Conservation (phyloP, 2,113 vertebrate genomes). For the Micronycteris hirsuta region DNA sequence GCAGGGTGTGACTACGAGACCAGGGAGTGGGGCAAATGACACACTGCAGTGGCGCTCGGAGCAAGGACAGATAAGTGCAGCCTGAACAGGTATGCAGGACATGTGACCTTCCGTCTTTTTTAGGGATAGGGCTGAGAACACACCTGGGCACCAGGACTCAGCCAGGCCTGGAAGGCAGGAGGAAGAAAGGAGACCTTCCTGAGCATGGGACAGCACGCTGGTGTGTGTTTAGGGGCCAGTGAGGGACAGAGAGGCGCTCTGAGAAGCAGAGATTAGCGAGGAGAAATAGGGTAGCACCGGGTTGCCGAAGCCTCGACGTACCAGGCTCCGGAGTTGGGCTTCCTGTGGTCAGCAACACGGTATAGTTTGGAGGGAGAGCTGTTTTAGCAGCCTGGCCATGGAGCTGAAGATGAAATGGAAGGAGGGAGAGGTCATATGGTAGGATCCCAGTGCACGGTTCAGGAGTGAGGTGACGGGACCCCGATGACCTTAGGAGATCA, state of each 20-base stretch:
- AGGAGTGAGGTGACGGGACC: neutral
- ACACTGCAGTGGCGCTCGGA: neutral
- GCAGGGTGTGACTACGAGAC: neutral
- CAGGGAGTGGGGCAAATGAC: neutral
- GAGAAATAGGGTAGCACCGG: neutral
- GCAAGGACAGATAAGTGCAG: neutral
- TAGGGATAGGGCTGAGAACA: neutral
- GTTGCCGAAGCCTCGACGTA: too few relatives aligned
- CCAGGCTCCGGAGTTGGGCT: neutral
- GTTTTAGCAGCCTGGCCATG: neutral
- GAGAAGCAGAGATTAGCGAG: too few relatives aligned
- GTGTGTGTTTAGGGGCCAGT: neutral
- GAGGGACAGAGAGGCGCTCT: neutral
- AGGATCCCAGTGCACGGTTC: neutral
- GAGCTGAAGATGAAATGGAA: neutral
- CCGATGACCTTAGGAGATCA: neutral
- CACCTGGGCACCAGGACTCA: neutral
- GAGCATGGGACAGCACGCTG: neutral
- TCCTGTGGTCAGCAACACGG: neutral
- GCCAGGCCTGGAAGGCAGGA: neutral
- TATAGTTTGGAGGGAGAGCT: neutral
- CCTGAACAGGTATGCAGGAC: neutral
- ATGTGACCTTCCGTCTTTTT: neutral
- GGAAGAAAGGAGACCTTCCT: neutral
- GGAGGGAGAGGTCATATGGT: neutral